Percentiles rank a stretch among this genome's conserved stretches.
Evolutionary conservation across 2,113 vertebrate species (phyloP).

Genomic region (Budorcas taxicolor): DNA sequence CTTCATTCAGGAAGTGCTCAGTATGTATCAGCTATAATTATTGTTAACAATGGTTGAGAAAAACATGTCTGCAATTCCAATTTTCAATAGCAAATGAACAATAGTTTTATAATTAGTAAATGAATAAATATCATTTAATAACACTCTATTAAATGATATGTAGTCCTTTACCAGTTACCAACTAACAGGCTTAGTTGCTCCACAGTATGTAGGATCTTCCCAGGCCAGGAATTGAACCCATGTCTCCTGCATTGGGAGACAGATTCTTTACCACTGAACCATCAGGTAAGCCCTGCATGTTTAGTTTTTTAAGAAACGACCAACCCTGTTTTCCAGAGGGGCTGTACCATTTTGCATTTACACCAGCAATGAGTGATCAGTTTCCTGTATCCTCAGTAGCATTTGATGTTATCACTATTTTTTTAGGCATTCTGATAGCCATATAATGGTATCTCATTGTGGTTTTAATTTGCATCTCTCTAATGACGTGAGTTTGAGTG

Average conservation of each 20-base stretch:
- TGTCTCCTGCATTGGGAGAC: not conserved
- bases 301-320: not conserved
- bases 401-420: not conserved
- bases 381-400: not conserved
- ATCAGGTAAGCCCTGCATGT: not conserved
- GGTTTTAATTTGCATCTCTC: not conserved
- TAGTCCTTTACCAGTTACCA: not conserved
- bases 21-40: not conserved
- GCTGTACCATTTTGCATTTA: not conserved
- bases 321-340: not conserved
- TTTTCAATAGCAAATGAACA: not conserved
- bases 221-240: not conserved
- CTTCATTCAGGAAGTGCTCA: not conserved
- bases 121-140: not conserved
- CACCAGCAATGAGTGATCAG: not conserved
- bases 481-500: not conserved
- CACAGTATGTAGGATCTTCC: not conserved
- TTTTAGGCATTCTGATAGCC: not conserved
- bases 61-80: not conserved
- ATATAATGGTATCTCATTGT: not conserved
- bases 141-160: not conserved
- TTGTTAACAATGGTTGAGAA: not conserved
- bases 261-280: not conserved
- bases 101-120: not conserved
- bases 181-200: not conserved